These are phyloP conservation scores for Lithosia quadra DNA, from an alignment of 2,888 invertebrate genomes.

Conservation along the genomic window DNA sequence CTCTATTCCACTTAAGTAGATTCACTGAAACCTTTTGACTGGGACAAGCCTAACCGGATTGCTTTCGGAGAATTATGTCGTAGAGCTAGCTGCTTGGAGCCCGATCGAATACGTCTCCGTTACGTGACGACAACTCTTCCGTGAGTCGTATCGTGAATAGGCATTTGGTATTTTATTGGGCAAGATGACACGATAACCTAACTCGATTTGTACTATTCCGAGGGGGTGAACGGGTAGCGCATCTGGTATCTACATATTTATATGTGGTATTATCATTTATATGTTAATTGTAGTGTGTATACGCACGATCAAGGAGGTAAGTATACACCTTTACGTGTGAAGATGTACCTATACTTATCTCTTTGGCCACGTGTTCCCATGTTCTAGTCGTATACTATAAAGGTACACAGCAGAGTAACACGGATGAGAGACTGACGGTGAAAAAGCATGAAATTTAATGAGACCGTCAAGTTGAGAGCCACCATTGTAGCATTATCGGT, in stretches of 20 bases:
- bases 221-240: conserved; percentile 18
- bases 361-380: no score
- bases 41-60: conserved; percentile 13
- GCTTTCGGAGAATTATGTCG: conserved; percentile 13
- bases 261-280: not conserved
- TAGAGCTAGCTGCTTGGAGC: conserved; percentile 10
- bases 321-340: no score
- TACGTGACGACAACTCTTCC: conserved; percentile 41
- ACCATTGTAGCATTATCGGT: no score
- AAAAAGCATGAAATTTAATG: no score
- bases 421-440: no score
- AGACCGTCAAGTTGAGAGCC: no score
- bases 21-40: conserved; percentile 20
- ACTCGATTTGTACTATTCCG: conserved; percentile 26
- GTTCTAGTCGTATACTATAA: no score
- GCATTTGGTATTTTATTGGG: conserved; percentile 52
- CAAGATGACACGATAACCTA: conserved; percentile 40
- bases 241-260: not conserved
- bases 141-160: conserved; percentile 43
- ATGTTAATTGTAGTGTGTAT: not conserved
- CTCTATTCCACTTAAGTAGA: conserved; percentile 20
- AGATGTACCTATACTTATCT: no score
- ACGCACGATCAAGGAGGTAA: no score
- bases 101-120: conserved; percentile 40
- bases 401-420: no score